Evolutionary conservation across 1,140 invertebrate species (phyloP).

Genomic region (Drusus annulatus): DNA sequence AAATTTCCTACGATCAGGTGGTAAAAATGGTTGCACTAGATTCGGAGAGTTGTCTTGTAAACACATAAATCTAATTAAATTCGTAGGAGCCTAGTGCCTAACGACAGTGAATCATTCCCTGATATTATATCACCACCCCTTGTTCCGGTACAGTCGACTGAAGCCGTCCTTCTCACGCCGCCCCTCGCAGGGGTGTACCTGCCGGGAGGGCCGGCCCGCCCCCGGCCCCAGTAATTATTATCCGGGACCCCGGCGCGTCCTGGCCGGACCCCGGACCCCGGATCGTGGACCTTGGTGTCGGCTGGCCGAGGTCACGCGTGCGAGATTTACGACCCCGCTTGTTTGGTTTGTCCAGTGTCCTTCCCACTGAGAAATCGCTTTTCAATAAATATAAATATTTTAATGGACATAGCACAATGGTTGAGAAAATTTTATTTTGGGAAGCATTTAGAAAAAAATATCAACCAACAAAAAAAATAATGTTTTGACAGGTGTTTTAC

Average conservation of each 20-base stretch:
- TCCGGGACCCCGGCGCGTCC: conserved; percentile 7
- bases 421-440: too few relatives aligned
- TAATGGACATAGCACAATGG: too few relatives aligned
- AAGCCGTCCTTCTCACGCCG: conserved; percentile 39
- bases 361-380: background rate
- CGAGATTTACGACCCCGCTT: conserved; percentile 47
- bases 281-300: background rate
- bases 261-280: conserved; percentile 35
- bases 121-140: too few relatives aligned
- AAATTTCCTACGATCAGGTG: too few relatives aligned
- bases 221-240: conserved; percentile 45
- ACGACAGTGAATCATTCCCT: too few relatives aligned
- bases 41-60: too few relatives aligned
- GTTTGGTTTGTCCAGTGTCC: conserved; percentile 10
- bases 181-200: conserved; percentile 14
- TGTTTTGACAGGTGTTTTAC: too few relatives aligned
- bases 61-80: too few relatives aligned
- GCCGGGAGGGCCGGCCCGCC: conserved; percentile 32
- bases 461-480: too few relatives aligned
- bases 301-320: conserved; percentile 54
- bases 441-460: too few relatives aligned
- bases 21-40: too few relatives aligned
- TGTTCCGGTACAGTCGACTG: conserved; percentile 15
- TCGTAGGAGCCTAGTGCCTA: too few relatives aligned
- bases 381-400: background rate